These are phyloP conservation scores for Cephus rjabovi DNA, from an alignment of 2,888 invertebrate species.

Conservation along the genomic window DNA sequence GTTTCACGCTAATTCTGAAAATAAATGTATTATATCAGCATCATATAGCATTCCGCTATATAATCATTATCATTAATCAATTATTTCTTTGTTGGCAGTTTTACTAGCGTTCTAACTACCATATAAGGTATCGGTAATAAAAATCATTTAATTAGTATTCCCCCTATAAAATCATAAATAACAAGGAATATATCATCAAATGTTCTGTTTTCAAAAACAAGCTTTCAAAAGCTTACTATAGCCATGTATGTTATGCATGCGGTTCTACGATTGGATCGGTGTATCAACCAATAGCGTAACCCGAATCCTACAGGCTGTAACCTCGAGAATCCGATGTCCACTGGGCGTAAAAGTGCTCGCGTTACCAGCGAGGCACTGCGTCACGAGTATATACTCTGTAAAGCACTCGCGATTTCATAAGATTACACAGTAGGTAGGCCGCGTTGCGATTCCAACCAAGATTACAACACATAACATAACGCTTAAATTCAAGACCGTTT, in stretches of 20 bases:
- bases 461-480: conserved; percentile 16
- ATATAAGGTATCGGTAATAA: background rate
- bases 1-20: background rate
- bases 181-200: background rate
- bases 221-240: background rate
- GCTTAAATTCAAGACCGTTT: conserved; percentile 9
- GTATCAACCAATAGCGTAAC: background rate
- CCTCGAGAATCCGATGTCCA: background rate
- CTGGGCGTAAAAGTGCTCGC: background rate
- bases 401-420: conserved; percentile 13
- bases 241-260: background rate
- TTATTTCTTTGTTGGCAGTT: background rate
- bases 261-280: background rate
- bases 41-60: background rate
- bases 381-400: conserved; percentile 6
- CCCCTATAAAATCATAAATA: background rate
- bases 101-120: background rate
- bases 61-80: background rate
- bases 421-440: conserved; percentile 16
- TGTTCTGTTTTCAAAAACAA: background rate
- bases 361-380: conserved; percentile 17
- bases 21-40: background rate
- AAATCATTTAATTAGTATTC: background rate
- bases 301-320: background rate
- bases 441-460: conserved; percentile 10